Percentiles rank a stretch among this genome's conserved stretches.
phyloP scores from a whole-genome alignment of 2,113 vertebrate species.

The Boleophthalmus pectinirostris region DNA sequence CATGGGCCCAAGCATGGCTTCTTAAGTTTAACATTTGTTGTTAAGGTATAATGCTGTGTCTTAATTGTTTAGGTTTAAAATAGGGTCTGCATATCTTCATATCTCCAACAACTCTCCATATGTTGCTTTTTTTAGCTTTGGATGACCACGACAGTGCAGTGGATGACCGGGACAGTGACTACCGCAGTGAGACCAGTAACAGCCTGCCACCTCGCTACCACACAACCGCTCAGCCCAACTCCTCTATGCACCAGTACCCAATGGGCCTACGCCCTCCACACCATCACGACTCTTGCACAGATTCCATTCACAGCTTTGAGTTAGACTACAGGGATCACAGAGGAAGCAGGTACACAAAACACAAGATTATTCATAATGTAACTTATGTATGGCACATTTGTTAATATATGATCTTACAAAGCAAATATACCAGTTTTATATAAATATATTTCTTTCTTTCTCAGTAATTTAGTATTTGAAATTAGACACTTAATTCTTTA shows the following conservation, averaged over 20 bases:
- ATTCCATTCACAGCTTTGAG: conserved; percentile 85
- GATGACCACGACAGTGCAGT: conserved; percentile 94
- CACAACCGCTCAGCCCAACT: conserved; percentile 89
- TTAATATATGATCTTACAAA: background rate
- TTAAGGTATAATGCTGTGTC: background rate
- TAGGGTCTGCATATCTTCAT: background rate
- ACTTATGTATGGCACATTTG: background rate
- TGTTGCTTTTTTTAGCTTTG: conserved; percentile 78
- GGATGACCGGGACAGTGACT: conserved; percentile 97
- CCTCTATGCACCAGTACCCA: conserved; percentile 91
- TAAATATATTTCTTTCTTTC: too few relatives aligned
- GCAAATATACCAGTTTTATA: too few relatives aligned
- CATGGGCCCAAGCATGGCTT: conserved; percentile 26
- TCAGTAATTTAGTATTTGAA: too few relatives aligned
- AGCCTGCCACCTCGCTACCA: conserved; percentile 90
- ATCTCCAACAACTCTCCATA: background rate
- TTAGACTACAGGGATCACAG: conserved; percentile 83
- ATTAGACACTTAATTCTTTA: too few relatives aligned
- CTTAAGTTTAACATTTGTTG: conserved; percentile 1
- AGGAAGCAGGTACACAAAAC: conserved; percentile 81
- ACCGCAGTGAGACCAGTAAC: conserved; percentile 94
- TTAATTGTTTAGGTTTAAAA: background rate
- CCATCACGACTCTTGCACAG: conserved; percentile 82
- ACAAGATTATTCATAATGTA: background rate
- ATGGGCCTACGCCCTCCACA: conserved; percentile 80